Base-by-base conservation (phyloP, 2,888 invertebrate genomes). In the Leptinotarsa rubiginosa region DNA sequence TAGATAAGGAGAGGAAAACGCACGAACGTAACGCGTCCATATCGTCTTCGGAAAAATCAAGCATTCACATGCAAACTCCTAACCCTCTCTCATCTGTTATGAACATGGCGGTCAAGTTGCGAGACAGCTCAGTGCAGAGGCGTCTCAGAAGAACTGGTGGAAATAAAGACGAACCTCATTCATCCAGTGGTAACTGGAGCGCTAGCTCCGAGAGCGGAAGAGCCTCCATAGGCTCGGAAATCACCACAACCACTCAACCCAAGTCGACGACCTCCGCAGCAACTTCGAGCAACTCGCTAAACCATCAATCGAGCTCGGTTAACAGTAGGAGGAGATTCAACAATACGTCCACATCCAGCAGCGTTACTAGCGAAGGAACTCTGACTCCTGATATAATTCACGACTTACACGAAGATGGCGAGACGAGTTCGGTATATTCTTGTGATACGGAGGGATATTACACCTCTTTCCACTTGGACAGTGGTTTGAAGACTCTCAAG, bases 381-480 rank as follows among this genome's bases (percentile, higher is more conserved):
- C 89, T 95, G 49, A 95, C 95, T 1, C 95, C 95, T 67, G 94
- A 96, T 87, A 92, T 95, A 68, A 95, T 94, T 77, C 93, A 93
- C 82, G 92, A 96, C 86, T 89, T 93, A 78, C 92, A 93, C 79
- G 95, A 96, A 86, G 96, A 96, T 85, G 92, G 94, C 69, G 96
- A 96, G 88, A 95, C 95, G 1, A 95, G 95, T 81, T 97, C 97
- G 0, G 95, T 96, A 74, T 97, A 97, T 87, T 97, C 97, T 2
- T 96, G 97, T 85, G 98, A 98, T 85, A 97, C 97, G 1, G 98
- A 98, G 88, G 98, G 98, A 10, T 98, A 98, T 87, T 98, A 97
- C 87, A 98, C 98, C 0, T 97, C 97, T 22, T 98, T 98, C 90
- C 97, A 98, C 87, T 94, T 96, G 91, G 98, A 98, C 87, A 97